phyloP scores from a whole-genome alignment of 2,888 invertebrate genomes.

The Ellobium chinense region DNA sequence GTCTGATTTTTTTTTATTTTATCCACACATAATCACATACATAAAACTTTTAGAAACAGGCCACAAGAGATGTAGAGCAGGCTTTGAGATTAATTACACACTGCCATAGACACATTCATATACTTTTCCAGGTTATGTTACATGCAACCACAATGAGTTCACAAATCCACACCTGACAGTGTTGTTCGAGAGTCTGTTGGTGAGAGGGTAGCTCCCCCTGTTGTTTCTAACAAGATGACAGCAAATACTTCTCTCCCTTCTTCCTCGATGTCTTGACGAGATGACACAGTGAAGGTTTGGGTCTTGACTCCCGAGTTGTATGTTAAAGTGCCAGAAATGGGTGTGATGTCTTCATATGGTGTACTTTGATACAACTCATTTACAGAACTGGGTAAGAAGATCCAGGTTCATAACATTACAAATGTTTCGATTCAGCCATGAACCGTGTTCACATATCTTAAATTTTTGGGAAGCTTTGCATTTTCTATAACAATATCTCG shows the following conservation, averaged over 20 bases:
- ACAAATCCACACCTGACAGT: constrained; percentile 66
- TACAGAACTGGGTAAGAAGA: constrained; percentile 62
- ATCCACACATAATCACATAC: too few relatives aligned
- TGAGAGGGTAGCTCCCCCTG: constrained; percentile 72
- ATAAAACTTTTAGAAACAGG: too few relatives aligned
- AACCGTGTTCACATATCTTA: too few relatives aligned
- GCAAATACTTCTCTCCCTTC: constrained; percentile 75
- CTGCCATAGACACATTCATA: too few relatives aligned
- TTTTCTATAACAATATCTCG: too few relatives aligned
- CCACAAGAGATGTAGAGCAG: too few relatives aligned
- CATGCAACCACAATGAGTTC: too few relatives aligned
- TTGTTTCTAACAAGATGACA: constrained; percentile 67
- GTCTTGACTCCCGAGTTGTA: constrained; percentile 57
- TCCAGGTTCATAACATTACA: background rate
- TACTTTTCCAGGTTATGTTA: too few relatives aligned
- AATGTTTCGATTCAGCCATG: too few relatives aligned
- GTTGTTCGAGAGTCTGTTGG: constrained; percentile 61
- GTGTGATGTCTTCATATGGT: constrained; percentile 65
- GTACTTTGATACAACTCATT: constrained; percentile 66
- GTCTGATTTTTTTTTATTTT: too few relatives aligned
- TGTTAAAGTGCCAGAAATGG: constrained; percentile 71
- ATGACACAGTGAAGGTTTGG: constrained; percentile 57
- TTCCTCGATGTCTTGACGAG: constrained; percentile 72
- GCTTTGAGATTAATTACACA: too few relatives aligned
- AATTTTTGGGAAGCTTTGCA: too few relatives aligned